Percentiles rank a stretch among this genome's conserved stretches.
Evolutionary conservation across 2,888 invertebrate species (phyloP).

Genomic region (Epiblema foenella): DNA sequence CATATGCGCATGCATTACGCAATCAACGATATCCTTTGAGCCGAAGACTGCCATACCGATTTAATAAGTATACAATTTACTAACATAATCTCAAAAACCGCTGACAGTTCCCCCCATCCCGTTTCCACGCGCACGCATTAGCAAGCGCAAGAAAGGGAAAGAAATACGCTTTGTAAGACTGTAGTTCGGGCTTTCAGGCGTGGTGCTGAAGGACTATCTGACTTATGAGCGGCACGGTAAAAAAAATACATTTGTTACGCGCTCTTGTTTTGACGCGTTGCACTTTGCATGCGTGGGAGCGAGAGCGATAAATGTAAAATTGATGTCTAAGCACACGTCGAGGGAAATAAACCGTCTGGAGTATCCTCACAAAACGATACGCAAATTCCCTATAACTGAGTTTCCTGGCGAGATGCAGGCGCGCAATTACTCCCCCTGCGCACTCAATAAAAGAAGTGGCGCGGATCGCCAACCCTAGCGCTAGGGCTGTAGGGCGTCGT

Average conservation of each 20-base stretch:
- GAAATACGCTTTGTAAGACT: not conserved
- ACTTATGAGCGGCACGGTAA: not conserved
- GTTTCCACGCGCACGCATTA: not conserved
- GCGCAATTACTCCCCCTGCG: conserved; percentile 48
- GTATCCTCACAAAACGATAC: conserved; percentile 51
- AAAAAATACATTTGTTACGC: not conserved
- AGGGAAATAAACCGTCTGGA: conserved; percentile 23
- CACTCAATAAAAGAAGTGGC: conserved; percentile 44
- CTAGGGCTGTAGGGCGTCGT: conserved; percentile 33
- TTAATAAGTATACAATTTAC: conserved; percentile 28
- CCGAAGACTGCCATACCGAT: conserved; percentile 35
- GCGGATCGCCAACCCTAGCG: conserved; percentile 33
- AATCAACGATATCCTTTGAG: conserved; percentile 31
- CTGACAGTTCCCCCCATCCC: not conserved
- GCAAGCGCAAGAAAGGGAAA: not conserved
- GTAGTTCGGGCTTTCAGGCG: not conserved
- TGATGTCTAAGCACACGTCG: not conserved
- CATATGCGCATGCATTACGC: conserved; percentile 35
- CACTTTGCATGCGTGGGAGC: not conserved
- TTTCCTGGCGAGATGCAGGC: conserved; percentile 64
- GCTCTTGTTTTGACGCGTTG: not conserved
- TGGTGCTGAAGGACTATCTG: conserved; percentile 7
- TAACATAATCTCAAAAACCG: not conserved
- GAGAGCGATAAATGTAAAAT: not conserved
- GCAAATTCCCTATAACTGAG: conserved; percentile 67